These are phyloP conservation scores for Cydia amplana DNA, from an alignment of 1,140 invertebrate genomes.

Conservation along the genomic window DNA sequence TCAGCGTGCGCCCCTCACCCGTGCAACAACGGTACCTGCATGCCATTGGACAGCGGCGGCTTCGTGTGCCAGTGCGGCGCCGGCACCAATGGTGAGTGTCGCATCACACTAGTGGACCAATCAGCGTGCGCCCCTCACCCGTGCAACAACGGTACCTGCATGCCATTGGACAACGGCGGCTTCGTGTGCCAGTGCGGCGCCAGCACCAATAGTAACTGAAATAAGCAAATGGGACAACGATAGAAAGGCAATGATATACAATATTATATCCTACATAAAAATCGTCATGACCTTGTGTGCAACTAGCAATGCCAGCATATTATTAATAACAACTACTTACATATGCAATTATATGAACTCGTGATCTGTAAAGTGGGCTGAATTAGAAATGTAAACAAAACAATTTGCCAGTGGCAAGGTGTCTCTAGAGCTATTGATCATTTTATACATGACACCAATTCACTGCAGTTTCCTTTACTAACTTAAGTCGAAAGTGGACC, in stretches of 20 bases:
- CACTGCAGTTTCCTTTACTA: no score
- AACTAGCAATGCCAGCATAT: no score
- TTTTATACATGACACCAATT: no score
- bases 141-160: conserved; percentile 85
- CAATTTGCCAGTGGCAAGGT: no score
- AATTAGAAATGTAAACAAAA: no score
- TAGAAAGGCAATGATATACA: no score
- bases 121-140: conserved; percentile 80
- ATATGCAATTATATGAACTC: no score
- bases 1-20: conserved; percentile 80
- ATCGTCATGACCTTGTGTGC: conserved; percentile 72
- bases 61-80: conserved; percentile 88
- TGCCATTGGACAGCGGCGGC: conserved; percentile 75
- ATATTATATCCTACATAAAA: conserved; percentile 40
- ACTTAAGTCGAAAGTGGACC: no score
- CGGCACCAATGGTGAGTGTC: conserved; percentile 76
- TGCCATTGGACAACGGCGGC: conserved; percentile 75
- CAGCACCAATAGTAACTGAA: conserved; percentile 81
- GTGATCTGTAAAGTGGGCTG: no score
- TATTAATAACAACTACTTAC: neutral
- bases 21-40: conserved; percentile 85
- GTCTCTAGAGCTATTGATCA: no score
- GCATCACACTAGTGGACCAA: conserved; percentile 49
- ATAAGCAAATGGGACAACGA: no score
- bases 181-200: conserved; percentile 88